Evolutionary conservation across 2,113 vertebrate genomes (phyloP).

Genomic region (Ptilonorhynchus violaceus): DNA sequence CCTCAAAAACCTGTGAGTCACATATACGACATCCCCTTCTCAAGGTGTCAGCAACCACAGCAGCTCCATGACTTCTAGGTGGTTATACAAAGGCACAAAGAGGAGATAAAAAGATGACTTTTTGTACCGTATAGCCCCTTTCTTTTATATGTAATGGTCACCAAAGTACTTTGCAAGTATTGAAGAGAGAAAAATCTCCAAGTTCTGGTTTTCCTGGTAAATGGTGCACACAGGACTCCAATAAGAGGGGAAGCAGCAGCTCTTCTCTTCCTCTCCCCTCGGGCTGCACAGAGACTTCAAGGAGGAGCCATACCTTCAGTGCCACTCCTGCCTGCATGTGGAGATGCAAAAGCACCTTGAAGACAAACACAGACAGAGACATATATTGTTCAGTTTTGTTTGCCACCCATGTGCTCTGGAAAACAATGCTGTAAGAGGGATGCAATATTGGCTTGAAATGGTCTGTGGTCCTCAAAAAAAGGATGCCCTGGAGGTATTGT

Average conservation of each 20-base stretch:
- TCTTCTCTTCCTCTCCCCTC: not conserved
- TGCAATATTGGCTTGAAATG: not conserved
- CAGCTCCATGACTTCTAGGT: not conserved
- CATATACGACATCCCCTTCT: not conserved
- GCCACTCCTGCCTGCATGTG: rapidly evolving
- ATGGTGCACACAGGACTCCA: not conserved
- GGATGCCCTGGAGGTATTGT: not conserved
- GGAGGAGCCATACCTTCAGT: not conserved
- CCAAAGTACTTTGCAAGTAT: not conserved
- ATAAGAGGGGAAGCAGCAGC: not conserved
- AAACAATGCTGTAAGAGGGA: not conserved
- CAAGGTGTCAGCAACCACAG: not conserved
- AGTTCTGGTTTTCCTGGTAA: not conserved
- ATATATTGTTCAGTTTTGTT: rapidly evolving
- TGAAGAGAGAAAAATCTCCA: not conserved
- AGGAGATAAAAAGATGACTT: not conserved
- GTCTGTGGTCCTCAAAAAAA: not conserved
- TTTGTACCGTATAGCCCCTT: not conserved
- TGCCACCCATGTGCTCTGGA: not conserved
- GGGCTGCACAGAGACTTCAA: not conserved
- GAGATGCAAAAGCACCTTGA: not conserved
- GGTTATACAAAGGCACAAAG: not conserved
- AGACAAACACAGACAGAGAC: not conserved
- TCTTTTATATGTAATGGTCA: not conserved
- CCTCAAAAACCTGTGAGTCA: not conserved